Evolutionary conservation across 2,797 vertebrate species (phyloP).

Genomic region (Leptodactylus fallax): DNA sequence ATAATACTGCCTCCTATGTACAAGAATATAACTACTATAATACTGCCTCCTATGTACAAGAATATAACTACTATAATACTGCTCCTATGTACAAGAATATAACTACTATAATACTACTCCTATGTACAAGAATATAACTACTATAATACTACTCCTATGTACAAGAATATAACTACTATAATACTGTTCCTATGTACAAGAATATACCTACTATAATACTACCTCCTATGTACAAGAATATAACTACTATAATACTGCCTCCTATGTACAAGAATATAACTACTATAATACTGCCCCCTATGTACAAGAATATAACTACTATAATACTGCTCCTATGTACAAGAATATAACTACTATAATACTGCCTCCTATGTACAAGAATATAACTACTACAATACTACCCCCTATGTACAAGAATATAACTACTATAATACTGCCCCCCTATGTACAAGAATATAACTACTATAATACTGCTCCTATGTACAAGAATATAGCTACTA

Average conservation of each 20-base stretch:
- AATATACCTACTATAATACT: constrained; percentile 1
- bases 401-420: background rate
- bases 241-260: background rate
- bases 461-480: background rate
- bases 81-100: constrained; percentile 1
- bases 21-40: constrained; percentile 9
- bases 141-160: background rate
- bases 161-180: background rate
- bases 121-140: background rate
- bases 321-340: background rate
- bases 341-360: constrained; percentile 14
- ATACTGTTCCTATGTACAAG: background rate
- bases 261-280: constrained; percentile 2
- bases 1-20: background rate
- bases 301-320: constrained; percentile 1
- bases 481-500: background rate
- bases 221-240: background rate
- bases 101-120: background rate
- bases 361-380: background rate
- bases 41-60: background rate
- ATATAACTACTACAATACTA: constrained; percentile 5
- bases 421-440: background rate
- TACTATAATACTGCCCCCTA: background rate
- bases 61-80: constrained; percentile 6
- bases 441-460: background rate